These are phyloP conservation scores for Menidia menidia DNA, from an alignment of 2,797 vertebrate species.

Conservation along the genomic window DNA sequence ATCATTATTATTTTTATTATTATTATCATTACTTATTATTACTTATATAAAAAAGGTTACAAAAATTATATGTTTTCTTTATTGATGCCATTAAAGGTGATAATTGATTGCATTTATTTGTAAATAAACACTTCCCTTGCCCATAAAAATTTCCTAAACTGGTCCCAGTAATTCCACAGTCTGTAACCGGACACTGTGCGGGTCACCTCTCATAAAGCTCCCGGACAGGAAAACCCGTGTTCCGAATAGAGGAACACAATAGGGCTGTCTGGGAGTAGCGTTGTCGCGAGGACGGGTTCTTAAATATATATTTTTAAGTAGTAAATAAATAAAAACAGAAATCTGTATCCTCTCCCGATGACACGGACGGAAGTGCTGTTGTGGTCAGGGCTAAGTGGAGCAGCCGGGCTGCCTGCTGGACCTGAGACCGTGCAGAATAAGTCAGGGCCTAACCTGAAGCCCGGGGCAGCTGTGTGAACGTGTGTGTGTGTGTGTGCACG, in stretches of 20 bases:
- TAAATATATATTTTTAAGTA: neutral
- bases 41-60: neutral
- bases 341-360: slow-evolving; percentile 21
- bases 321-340: no score
- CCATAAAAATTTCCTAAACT: slow-evolving; percentile 12
- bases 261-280: slow-evolving; percentile 38
- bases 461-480: slow-evolving; percentile 21
- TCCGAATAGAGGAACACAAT: slow-evolving; percentile 45
- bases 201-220: slow-evolving; percentile 55
- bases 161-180: slow-evolving; percentile 31
- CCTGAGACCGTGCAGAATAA: slow-evolving; percentile 25
- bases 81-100: slow-evolving; percentile 14
- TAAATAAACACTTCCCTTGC: slow-evolving; percentile 32
- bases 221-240: slow-evolving; percentile 37
- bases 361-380: slow-evolving; percentile 21
- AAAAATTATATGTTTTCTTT: neutral
- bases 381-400: slow-evolving; percentile 34
- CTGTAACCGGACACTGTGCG: slow-evolving; percentile 36
- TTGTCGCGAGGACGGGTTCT: neutral
- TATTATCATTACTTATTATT: neutral
- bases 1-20: neutral
- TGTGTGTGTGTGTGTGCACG: neutral
- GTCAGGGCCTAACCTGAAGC: slow-evolving; percentile 39
- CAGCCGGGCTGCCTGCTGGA: slow-evolving; percentile 41
- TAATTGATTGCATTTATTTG: slow-evolving; percentile 41